Evolutionary conservation across 1,140 invertebrate species (phyloP), one percentile per base, ranked within the genome.

Genomic region (Acromyrmex charruanus): DNA sequence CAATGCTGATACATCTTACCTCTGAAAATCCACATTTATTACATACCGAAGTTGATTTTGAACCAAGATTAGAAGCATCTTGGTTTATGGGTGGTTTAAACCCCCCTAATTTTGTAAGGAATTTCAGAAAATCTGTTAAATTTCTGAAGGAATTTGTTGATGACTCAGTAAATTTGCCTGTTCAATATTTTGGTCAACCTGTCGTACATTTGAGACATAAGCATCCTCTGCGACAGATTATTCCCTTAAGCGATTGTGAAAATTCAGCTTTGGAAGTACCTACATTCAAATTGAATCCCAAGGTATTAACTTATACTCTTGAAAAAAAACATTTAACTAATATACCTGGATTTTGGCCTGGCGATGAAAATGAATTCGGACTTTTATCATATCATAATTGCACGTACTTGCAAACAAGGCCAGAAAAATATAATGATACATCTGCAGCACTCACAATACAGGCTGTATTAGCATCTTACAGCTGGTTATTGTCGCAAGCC

Each of bases 271-370:
- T 96, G 49, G 94, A 96, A 86, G 94, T 96, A 90, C 96, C 96
- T 63, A 87, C 95, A 77, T 96, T 96, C 87, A 94, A 95, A 49
- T 96, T 96, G 91, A 95, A 96, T 93, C 97, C 97, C 0, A 92
- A 95, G 88, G 94, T 94, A 72, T 88, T 97, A 65, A 97, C 97
- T 63, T 97, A 96, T 88, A 86, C 63, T 25, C 88, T 91, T 51
- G 93, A 95, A 51, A 93, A 96, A 87, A 95, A 96, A 91, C 97
- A 97, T 94, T 97, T 96, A 6, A 97, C 97, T 18, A 97, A 96
- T 95, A 96, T 98, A 90, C 97, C 98, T 93, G 98, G 98, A 59
- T 98, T 97, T 94, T 98, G 98, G 97, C 97, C 97, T 58, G 97
- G 97, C 3, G 97, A 98, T 95, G 90, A 94, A 53, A 95, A 96